Percentiles rank a stretch among this genome's conserved stretches.
Conservation (phyloP, 2,113 vertebrate genomes). For the Saccopteryx bilineata region DNA sequence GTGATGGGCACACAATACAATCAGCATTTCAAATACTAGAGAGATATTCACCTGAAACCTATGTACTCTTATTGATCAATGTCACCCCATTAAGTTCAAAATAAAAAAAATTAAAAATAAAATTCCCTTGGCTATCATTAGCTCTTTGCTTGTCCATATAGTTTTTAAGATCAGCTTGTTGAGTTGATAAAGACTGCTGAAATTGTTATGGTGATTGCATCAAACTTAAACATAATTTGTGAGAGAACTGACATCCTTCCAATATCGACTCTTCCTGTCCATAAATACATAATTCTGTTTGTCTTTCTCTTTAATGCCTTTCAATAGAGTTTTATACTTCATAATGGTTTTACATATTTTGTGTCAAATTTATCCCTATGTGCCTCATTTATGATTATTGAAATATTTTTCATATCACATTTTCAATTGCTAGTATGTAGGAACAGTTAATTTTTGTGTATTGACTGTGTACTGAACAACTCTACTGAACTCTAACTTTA, state of each 20-base stretch:
- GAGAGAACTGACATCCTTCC: neutral
- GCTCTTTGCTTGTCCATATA: neutral
- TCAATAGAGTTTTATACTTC: neutral
- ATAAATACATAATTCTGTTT: neutral
- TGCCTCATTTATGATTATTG: neutral
- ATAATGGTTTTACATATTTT: neutral
- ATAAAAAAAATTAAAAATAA: too few relatives aligned
- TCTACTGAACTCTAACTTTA: neutral
- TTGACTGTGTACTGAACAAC: conserved; percentile 1
- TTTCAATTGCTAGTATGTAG: neutral
- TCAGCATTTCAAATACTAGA: too few relatives aligned
- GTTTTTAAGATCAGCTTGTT: neutral
- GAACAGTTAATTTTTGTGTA: conserved; percentile 7
- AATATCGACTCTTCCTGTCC: neutral
- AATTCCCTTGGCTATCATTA: neutral
- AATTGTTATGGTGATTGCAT: neutral
- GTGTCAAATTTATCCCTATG: neutral
- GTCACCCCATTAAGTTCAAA: too few relatives aligned
- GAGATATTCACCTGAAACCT: too few relatives aligned
- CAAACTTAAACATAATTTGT: neutral
- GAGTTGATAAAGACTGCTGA: neutral
- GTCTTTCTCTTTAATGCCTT: neutral
- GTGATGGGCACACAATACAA: too few relatives aligned
- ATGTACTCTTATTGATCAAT: too few relatives aligned
- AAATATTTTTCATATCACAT: conserved; percentile 22